Evolutionary conservation across 2,888 invertebrate genomes (phyloP), one percentile per base, ranked within the genome.

Genomic region (Pseudolycoriella hygida): DNA sequence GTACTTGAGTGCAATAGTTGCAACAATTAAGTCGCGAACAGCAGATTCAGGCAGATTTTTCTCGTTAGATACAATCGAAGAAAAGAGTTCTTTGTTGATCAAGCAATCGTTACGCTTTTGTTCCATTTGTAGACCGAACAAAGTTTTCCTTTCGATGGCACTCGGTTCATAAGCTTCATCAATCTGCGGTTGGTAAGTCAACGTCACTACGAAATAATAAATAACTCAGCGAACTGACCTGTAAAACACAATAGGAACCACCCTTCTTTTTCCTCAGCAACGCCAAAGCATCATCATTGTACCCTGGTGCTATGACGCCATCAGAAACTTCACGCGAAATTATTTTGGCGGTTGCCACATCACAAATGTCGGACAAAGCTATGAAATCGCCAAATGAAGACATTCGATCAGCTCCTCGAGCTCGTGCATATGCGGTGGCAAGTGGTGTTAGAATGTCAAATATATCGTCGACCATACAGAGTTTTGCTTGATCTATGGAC

Each of bases 331-430:
- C 81, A 17, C 84, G 77, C 0, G 89, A 85, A 48, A 98, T 90
- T 46, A 98, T 85, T 59, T 74, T 79, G 0, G 98, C 97, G 0
- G 97, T 98, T 49, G 78, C 59, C 42, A 72, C 76, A 66, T 98
- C 97, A 59, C 97, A 98, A 1, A 68, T 64, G 60, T 94, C 92
- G 0, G 94, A 96, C 0, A 98, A 64, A 0, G 94, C 93, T 31
- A 97, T 76, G 64, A 97, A 97, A 67, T 98, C 98, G 0, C 98
- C 97, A 66, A 97, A 98, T 1, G 96, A 96, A 8, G 94, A 96
- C 97, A 98, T 97, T 45, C 97, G 76, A 67, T 98, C 97, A 14
- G 96, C 94, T 43, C 97, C 96, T 59, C 97, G 76, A 0, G 97
- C 97, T 47, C 96, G 73, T 0, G 94, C 96, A 66, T 97, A 97